Conservation (phyloP, 2,113 vertebrate species). For the Neofelis nebulosa region DNA sequence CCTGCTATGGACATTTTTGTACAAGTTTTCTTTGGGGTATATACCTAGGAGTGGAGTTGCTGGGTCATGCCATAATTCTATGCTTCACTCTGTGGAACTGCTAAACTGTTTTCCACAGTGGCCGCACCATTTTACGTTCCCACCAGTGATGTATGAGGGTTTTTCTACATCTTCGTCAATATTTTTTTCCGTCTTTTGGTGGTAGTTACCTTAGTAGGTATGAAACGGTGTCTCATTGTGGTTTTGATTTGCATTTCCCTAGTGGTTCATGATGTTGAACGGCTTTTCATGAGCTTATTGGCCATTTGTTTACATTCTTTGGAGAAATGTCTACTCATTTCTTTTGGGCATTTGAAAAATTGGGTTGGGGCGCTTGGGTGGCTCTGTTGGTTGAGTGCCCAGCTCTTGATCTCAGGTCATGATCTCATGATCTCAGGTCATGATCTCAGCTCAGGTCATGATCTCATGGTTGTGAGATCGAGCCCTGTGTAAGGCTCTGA, state of each 20-base stretch:
- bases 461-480: no score
- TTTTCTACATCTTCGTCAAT: no score
- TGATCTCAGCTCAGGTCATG: no score
- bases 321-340: background rate
- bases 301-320: background rate
- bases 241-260: background rate
- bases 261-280: background rate
- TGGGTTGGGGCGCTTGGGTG: no score
- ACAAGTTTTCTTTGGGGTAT: background rate
- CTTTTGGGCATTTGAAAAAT: background rate
- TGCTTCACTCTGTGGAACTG: background rate
- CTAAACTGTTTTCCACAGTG: background rate
- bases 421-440: no score
- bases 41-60: background rate
- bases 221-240: background rate
- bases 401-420: no score
- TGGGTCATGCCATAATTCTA: background rate
- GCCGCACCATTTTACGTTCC: background rate
- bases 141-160: background rate
- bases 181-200: background rate
- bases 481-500: no score
- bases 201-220: background rate
- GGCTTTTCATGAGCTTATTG: background rate
- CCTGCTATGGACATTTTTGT: background rate
- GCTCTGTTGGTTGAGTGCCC: no score